phyloP scores from a whole-genome alignment of 2,113 vertebrate genomes.

The Rhinopomastus cyanomelas region DNA sequence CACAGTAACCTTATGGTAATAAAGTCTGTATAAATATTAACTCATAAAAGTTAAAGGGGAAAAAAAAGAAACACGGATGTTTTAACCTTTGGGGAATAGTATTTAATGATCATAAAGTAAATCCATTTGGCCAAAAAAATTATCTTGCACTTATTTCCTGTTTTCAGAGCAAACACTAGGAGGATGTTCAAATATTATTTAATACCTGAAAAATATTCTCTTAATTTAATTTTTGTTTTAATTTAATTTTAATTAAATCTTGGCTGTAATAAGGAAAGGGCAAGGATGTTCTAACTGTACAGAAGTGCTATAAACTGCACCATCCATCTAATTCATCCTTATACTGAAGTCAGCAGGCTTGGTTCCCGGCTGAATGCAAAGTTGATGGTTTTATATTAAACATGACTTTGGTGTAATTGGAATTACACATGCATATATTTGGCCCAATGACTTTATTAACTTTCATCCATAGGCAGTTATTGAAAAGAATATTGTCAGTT shows the following conservation, averaged over 20 bases:
- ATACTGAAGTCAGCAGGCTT: neutral
- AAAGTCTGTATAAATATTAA: slow-evolving; percentile 18
- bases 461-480: slow-evolving; percentile 28
- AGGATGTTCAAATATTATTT: slow-evolving; percentile 40
- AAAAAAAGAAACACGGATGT: neutral
- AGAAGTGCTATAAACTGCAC: neutral
- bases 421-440: slow-evolving; percentile 43
- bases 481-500: slow-evolving; percentile 31
- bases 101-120: slow-evolving; percentile 21
- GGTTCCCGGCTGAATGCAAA: neutral
- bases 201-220: slow-evolving; percentile 20
- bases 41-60: neutral
- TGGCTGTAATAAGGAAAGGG: slow-evolving; percentile 7
- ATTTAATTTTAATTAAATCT: slow-evolving; percentile 58
- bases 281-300: neutral
- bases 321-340: slow-evolving; percentile 5
- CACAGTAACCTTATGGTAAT: neutral
- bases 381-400: slow-evolving; percentile 30
- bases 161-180: slow-evolving; percentile 39
- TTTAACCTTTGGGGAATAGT: neutral
- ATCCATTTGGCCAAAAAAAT: slow-evolving; percentile 41
- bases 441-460: slow-evolving; percentile 47
- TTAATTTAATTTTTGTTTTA: slow-evolving; percentile 49
- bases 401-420: slow-evolving; percentile 18
- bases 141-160: slow-evolving; percentile 16